Base-by-base conservation (phyloP, 2,113 vertebrate species). In the Plotosus lineatus region DNA sequence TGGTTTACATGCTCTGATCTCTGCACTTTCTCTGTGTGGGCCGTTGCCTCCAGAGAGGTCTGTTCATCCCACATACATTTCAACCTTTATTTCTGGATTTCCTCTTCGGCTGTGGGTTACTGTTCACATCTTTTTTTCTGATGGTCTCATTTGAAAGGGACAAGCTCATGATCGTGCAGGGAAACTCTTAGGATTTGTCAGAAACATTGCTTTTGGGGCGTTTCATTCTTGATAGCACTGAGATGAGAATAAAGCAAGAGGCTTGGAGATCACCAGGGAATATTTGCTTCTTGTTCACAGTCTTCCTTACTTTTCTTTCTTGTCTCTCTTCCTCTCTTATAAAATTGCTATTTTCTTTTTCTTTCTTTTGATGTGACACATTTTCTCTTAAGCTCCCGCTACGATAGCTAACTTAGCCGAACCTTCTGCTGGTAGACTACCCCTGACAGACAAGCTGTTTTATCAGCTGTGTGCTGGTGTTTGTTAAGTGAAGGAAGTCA, bases 401-500 rank as follows among this genome's bases (percentile, higher is more conserved):
- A 21, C 69, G 36, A 79, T 79, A 55, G 65, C 77, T 69, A 79
- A 56, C 65, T 31, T 51, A 79, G 77, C 42, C 50, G 68, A 72
- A 73, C 61, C 33, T 21, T 19, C 51, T 40, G 56, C 48, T 21
- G 44, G 40, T 60, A 28, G 38, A 60, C 15, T 51, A 60, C 60
- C 63, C 69, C 80, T 65, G 56, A 72, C 66, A 66, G 55, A 77
- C 63, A 61, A 66, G 38, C 48, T 77, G 33, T 77, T 50, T 21
- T 60, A 74, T 74, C 19, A 23, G 42, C 60, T 26, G 51, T 74
- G 68, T 75, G 66, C 33, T 79, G 80, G 58, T 80, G 77, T 82
- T 85, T 76, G 72, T 85, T 68, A 78, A 85, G 79, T 80, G 72
- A 82, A 73, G 71, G 28, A 50, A 79, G 77, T 38, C 65, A 40